Base-by-base conservation (phyloP, 2,797 vertebrate genomes). In the Silurus aristotelis region DNA sequence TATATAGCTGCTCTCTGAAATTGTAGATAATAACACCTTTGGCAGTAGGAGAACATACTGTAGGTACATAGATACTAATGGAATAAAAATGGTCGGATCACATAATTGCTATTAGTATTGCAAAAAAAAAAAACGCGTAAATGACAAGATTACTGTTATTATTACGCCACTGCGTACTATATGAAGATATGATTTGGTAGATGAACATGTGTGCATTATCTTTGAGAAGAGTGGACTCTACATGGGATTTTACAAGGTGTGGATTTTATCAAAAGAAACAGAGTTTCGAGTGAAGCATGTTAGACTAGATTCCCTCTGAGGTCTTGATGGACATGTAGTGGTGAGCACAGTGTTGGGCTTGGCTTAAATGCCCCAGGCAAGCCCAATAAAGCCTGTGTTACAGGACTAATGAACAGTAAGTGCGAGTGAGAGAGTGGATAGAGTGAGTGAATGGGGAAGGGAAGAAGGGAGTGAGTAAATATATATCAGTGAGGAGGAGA, bases 51-150 rank as follows among this genome's bases (percentile, higher is more conserved):
- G 48, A 7, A 10, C 1, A 52, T 52, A 38, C 38, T 38, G 38
- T 38, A 60, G 64, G 27, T 71, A n/a, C 55, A 79, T 48, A 19
- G 15, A 48, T 70, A 56, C 63, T 25, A 15, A 80, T 64, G 58
- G 77, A 64, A 64, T 80, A 63, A 85, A 85, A 80, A 85, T 17
- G 14, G 6, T 63, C 52, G 12, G 27, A 68, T 52, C 2, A 12
- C 77, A 80, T 80, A 73, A 83, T 63, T 83, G 70, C 56, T 75
- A 73, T 83, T 48, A 64, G 68, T 73, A 63, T 38, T 52, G 70
- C n/a, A 2, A 27, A 48, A 73, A 2, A 27, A 48, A 73, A 48
- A 63, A 52, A 52, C 10, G 48, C 48, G 67, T 68, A 46, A 70
- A 80, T 71, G 27, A 48, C 20, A 72, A 43, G 20, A 78, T 60